Conservation (phyloP, 2,113 vertebrate genomes). For the Sylvietta virens region DNA sequence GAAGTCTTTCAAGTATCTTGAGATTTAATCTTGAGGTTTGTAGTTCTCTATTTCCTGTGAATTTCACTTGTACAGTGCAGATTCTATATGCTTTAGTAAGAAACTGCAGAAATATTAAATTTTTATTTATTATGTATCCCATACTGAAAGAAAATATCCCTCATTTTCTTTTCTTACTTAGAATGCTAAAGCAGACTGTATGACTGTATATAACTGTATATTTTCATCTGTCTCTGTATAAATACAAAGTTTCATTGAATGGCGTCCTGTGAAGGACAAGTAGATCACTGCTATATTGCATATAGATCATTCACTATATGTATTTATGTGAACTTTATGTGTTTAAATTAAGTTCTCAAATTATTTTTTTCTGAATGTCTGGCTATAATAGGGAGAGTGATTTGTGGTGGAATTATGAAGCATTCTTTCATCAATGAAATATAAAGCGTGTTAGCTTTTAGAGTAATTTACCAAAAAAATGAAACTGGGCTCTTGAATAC, state of each 20-base stretch:
- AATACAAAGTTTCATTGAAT: not conserved
- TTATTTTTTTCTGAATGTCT: not conserved
- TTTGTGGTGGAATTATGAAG: not conserved
- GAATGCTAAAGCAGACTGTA: not conserved
- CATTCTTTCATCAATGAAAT: not conserved
- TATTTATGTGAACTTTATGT: not conserved
- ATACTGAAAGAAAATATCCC: not conserved
- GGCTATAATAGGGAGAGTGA: not conserved
- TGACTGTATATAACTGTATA: too few species aligned
- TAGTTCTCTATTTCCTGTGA: not conserved
- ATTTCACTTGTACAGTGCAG: not conserved
- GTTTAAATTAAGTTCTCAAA: not conserved
- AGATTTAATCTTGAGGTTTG: not conserved
- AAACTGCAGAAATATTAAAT: not conserved
- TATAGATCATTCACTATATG: not conserved
- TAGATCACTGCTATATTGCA: not conserved
- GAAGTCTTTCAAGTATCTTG: constrained; percentile 24
- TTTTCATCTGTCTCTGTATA: not conserved
- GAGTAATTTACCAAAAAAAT: not conserved
- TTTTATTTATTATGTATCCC: not conserved
- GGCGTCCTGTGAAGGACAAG: not conserved
- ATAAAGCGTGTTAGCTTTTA: not conserved
- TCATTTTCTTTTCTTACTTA: not conserved
- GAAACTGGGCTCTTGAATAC: not conserved
- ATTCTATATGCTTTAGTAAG: not conserved